phyloP scores from a whole-genome alignment of 2,113 vertebrate genomes.

The Perccottus glenii region DNA sequence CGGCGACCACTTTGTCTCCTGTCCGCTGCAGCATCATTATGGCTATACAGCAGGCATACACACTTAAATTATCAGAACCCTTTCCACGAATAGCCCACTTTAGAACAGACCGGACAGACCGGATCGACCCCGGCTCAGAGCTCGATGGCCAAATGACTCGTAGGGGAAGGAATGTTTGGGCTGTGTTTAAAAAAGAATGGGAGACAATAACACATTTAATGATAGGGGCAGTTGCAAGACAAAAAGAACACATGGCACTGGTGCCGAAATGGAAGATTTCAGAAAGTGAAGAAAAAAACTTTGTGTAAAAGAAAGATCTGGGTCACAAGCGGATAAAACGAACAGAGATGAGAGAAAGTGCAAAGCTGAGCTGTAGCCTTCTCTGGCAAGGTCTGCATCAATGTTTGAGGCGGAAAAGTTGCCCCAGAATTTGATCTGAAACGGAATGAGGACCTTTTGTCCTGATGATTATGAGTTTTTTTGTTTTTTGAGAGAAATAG shows the following conservation, averaged over 20 bases:
- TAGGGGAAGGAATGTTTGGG: slow-evolving; percentile 57
- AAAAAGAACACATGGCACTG: background rate
- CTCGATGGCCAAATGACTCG: slow-evolving; percentile 39
- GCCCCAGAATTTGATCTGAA: background rate
- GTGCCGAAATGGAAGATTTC: background rate
- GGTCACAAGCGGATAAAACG: slow-evolving; percentile 8
- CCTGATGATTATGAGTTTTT: too few species aligned
- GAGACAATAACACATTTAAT: background rate
- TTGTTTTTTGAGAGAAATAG: too few species aligned
- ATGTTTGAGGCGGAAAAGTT: background rate
- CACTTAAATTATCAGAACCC: slow-evolving; percentile 44
- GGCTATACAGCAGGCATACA: slow-evolving; percentile 3
- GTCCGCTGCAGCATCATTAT: slow-evolving; percentile 3
- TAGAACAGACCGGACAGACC: slow-evolving; percentile 42
- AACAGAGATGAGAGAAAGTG: background rate
- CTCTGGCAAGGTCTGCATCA: background rate
- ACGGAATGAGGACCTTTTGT: background rate
- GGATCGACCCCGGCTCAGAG: slow-evolving; percentile 25
- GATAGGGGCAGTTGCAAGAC: background rate
- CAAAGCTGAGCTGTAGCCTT: background rate
- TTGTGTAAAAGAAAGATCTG: slow-evolving; percentile 9
- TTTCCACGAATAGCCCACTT: slow-evolving; percentile 54
- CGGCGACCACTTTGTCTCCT: slow-evolving; percentile 19
- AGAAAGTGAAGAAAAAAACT: background rate
- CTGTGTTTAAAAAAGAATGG: background rate